Percentiles rank a stretch among this genome's conserved stretches.
Evolutionary conservation across 2,888 invertebrate genomes (phyloP).

Genomic region (Sceliomorpha sp.): DNA sequence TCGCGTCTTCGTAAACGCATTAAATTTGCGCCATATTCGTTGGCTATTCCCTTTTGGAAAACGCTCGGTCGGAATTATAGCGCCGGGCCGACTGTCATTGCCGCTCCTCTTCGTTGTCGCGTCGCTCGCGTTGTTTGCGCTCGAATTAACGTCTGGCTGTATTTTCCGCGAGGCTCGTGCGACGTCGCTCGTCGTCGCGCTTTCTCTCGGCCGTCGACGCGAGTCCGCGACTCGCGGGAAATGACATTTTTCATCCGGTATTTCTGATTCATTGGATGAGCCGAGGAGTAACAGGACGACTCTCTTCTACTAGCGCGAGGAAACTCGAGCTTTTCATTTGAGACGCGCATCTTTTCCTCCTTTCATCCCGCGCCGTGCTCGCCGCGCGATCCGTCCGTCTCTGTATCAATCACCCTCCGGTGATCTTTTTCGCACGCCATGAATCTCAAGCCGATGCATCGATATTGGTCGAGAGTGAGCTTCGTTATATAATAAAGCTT

Average conservation of each 20-base stretch:
- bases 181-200: no score
- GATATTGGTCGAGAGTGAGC: slow-evolving; percentile 31
- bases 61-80: no score
- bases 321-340: slow-evolving; percentile 19
- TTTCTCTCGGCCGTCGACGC: no score
- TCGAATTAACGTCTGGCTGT: no score
- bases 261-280: slow-evolving; percentile 12
- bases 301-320: slow-evolving; percentile 7
- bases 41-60: no score
- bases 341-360: slow-evolving; percentile 12
- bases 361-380: slow-evolving; percentile 10
- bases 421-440: slow-evolving; percentile 34
- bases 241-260: slow-evolving; percentile 2
- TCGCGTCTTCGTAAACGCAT: no score
- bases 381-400: slow-evolving; percentile 12
- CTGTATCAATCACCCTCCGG: slow-evolving; percentile 34
- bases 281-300: slow-evolving; percentile 10
- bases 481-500: slow-evolving; percentile 23
- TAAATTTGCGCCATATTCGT: no score
- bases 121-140: no score
- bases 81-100: no score
- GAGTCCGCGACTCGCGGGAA: no score
- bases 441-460: slow-evolving; percentile 34
- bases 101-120: no score
- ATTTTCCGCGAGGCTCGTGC: no score